Conservation (phyloP, 2,888 invertebrate species). For the Phortica magna region DNA sequence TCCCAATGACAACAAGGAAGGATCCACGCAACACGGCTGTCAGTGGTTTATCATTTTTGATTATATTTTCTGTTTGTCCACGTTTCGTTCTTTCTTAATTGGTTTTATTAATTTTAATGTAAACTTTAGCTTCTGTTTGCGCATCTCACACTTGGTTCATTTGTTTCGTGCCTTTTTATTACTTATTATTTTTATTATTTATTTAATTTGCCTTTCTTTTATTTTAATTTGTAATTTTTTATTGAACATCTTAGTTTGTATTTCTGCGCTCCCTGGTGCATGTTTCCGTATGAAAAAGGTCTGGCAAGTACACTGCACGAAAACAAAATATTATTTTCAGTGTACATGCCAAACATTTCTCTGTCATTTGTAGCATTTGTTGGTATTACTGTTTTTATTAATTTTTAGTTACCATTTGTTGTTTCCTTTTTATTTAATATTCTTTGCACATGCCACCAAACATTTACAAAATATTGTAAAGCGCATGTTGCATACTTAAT, state of each 20-base stretch:
- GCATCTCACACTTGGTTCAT: slow-evolving; percentile 11
- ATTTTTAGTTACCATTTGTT: not conserved
- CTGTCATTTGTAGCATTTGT: not conserved
- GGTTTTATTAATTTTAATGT: slow-evolving; percentile 35
- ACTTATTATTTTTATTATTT: slow-evolving; percentile 41
- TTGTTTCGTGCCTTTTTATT: slow-evolving; percentile 41
- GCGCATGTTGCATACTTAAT: not conserved
- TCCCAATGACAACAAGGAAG: slow-evolving; percentile 54
- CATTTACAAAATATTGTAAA: not conserved
- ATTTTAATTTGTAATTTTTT: slow-evolving; percentile 36
- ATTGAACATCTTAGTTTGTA: slow-evolving; percentile 30
- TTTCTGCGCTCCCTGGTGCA: not conserved
- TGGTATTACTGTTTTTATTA: not conserved
- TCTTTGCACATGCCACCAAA: not conserved
- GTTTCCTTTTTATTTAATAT: not conserved
- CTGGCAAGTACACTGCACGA: not conserved
- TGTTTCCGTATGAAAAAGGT: not conserved
- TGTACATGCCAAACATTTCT: not conserved
- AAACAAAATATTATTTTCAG: not conserved
- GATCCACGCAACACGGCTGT: slow-evolving; percentile 64
- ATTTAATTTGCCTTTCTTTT: slow-evolving; percentile 34
- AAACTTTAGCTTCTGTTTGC: slow-evolving; percentile 14
- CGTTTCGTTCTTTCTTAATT: slow-evolving; percentile 14
- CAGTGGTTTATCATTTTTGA: slow-evolving; percentile 72
- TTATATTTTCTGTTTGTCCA: slow-evolving; percentile 34